Conservation (phyloP, 2,888 invertebrate species). For the Eugnorisma glareosa region DNA sequence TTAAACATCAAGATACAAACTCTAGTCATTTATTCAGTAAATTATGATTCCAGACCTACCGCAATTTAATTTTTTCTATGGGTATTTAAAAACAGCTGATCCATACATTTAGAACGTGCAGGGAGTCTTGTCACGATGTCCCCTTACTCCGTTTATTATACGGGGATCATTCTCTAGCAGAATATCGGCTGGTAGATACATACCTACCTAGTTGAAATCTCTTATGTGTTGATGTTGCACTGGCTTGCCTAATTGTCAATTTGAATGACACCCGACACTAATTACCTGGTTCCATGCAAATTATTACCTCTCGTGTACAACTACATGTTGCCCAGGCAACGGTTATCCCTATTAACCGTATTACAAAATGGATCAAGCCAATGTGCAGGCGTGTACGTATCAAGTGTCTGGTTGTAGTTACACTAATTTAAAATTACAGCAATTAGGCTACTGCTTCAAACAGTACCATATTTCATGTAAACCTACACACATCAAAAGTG, state of each 20-base stretch:
- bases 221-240: not conserved
- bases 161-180: not conserved
- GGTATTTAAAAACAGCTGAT: too few species aligned
- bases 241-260: not conserved
- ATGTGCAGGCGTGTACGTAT: not conserved
- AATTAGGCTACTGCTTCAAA: slow-evolving; percentile 5
- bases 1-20: too few species aligned
- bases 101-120: not conserved
- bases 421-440: slow-evolving; percentile 12
- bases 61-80: too few species aligned
- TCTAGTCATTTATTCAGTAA: too few species aligned
- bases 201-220: not conserved
- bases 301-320: not conserved
- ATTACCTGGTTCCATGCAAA: not conserved
- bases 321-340: not conserved
- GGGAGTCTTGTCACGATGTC: not conserved
- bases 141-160: not conserved
- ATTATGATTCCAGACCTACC: too few species aligned
- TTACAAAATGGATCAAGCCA: slow-evolving; percentile 21
- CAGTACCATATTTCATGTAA: slow-evolving; percentile 1
- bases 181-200: not conserved
- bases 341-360: slow-evolving; percentile 21
- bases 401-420: not conserved
- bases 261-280: not conserved
- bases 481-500: too few species aligned